Evolutionary conservation across 2,888 invertebrate species (phyloP).

Genomic region (Noctua fimbriata): DNA sequence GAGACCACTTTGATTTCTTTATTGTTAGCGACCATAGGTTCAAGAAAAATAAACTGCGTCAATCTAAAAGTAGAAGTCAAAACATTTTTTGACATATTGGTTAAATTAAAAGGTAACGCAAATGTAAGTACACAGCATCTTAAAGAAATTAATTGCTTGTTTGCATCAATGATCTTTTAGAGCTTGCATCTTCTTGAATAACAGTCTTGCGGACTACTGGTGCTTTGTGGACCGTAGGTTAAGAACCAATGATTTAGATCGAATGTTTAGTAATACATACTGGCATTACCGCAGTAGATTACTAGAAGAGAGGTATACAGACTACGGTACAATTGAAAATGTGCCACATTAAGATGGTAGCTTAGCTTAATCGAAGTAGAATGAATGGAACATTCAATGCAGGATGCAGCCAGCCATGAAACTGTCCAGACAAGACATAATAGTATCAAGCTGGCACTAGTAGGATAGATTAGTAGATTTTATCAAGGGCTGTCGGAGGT

Average conservation of each 20-base stretch:
- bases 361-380: constrained; percentile 20
- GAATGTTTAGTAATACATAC: constrained; percentile 38
- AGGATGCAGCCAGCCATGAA: constrained; percentile 13
- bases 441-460: not conserved
- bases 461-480: not conserved
- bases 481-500: not conserved
- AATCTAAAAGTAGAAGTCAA: not conserved
- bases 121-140: not conserved
- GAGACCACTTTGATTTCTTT: not conserved
- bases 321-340: constrained; percentile 16
- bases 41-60: not conserved
- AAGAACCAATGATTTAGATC: constrained; percentile 4
- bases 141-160: not conserved
- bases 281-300: constrained; percentile 10
- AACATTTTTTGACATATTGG: not conserved
- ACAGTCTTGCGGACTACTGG: not conserved
- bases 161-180: not conserved
- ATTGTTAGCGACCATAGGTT: not conserved
- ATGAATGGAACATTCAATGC: constrained; percentile 25
- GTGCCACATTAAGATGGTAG: constrained; percentile 14
- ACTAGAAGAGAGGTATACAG: constrained; percentile 3
- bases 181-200: not conserved
- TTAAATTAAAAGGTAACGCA: not conserved
- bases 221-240: not conserved
- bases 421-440: not conserved